Percentiles rank a stretch among this genome's conserved stretches.
Conservation (phyloP, 1,140 invertebrate genomes). For the Frieseomelitta varia region DNA sequence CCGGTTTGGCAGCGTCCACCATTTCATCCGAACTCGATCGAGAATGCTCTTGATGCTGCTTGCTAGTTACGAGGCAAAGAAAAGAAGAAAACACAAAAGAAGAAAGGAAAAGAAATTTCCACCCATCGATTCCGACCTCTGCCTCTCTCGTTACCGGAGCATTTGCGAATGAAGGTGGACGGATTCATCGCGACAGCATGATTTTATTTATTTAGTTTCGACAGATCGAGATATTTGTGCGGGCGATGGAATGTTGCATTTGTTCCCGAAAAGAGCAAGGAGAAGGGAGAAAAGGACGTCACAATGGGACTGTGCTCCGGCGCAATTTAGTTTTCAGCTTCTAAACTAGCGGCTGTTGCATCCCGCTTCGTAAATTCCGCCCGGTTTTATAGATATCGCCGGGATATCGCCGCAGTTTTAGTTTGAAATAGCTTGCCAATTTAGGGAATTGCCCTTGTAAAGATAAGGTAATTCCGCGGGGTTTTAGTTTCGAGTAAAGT, state of each 20-base stretch:
- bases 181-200: too few relatives aligned
- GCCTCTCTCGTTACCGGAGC: too few relatives aligned
- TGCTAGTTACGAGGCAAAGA: neutral
- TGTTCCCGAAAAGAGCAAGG: neutral
- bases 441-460: neutral
- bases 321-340: slow-evolving; percentile 11
- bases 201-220: too few relatives aligned
- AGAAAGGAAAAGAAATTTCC: slow-evolving; percentile 38
- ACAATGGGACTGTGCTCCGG: neutral
- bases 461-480: neutral
- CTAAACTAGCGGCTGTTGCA: neutral
- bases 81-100: neutral
- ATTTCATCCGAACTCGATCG: slow-evolving; percentile 47
- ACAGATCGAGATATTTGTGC: slow-evolving; percentile 12
- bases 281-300: neutral
- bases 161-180: neutral
- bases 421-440: neutral
- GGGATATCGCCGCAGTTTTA: neutral
- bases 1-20: slow-evolving; percentile 59
- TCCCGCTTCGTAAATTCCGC: neutral
- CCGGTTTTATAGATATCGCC: neutral
- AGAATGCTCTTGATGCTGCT: slow-evolving; percentile 57
- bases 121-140: neutral
- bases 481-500: neutral
- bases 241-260: neutral